Conservation (phyloP, 2,797 vertebrate genomes). For the Pampus argenteus region DNA sequence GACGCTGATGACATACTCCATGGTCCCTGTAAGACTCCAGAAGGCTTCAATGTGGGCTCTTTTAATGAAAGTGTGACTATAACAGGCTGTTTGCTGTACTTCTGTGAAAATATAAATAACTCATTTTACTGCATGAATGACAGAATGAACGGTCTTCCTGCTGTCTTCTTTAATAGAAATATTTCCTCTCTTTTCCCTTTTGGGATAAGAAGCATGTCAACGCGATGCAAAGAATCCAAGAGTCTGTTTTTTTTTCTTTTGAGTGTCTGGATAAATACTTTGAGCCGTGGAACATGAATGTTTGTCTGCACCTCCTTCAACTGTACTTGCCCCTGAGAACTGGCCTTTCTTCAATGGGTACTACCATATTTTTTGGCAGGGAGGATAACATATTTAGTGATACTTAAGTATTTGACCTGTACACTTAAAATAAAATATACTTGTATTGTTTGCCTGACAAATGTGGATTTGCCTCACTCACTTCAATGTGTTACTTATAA, state of each 20-base stretch:
- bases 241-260: slow-evolving; percentile 46
- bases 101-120: not conserved
- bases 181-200: slow-evolving; percentile 23
- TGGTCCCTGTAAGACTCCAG: slow-evolving; percentile 88
- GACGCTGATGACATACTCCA: slow-evolving; percentile 90
- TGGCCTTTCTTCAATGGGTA: slow-evolving; percentile 25
- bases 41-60: slow-evolving; percentile 10
- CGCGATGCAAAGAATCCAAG: slow-evolving; percentile 46
- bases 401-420: not conserved
- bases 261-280: slow-evolving; percentile 34
- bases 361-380: slow-evolving; percentile 9
- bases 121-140: not conserved
- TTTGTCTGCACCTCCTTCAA: slow-evolving; percentile 25
- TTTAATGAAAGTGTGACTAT: not conserved
- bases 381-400: not conserved
- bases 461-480: too few species aligned
- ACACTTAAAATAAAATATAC: not conserved
- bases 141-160: slow-evolving; percentile 4
- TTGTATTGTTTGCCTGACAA: not conserved
- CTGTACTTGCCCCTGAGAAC: slow-evolving; percentile 19
- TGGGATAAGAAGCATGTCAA: slow-evolving; percentile 23
- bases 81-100: not conserved
- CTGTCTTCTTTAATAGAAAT: slow-evolving; percentile 17
- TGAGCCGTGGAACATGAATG: slow-evolving; percentile 22
- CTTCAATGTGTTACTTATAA: not conserved